Evolutionary conservation across 2,113 vertebrate species (phyloP), one percentile per base, ranked within the genome.

Genomic region (Actenoides hombroni): DNA sequence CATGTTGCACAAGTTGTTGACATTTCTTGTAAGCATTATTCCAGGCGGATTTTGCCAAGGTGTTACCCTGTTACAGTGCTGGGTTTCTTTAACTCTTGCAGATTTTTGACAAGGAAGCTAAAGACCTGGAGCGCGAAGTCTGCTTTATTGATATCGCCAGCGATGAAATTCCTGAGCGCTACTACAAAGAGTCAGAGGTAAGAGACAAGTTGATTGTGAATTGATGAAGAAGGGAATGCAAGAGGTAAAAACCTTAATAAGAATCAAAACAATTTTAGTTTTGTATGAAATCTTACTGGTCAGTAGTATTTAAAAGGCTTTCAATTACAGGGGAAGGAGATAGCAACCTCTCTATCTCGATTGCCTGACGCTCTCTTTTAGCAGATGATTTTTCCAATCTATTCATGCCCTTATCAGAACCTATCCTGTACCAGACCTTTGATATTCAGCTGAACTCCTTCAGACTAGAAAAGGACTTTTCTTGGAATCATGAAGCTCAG

Each of bases 111-210:
- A 98, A 80, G 10, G 99, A 99, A 97, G 98, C 98, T 89, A 99
- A 99, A 98, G 99, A 99, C 33, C 96, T 99, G 92, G 99, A 99
- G 96, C 98, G 99, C 84, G 99, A 99, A 97, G 99, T 99, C 75
- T 99, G 99, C 96, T 99, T 99, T 56, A 97, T 99, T 25, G 99
- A 99, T 94, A 99, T 99, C 10, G 99, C 99, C 94, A 99, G 99
- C 6, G 99, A 99, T 67, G 99, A 99, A 96, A 99, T 99, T 94
- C 99, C 99, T 0, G 99, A 99, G 94, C 99, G 99, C 83, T 99
- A 99, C 97, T 99, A 99, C 96, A 99, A 99, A 96, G 99, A 99
- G 31, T 99, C 99, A 1, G 99, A 99, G 99, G 99, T 99, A 94
- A 95, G 96, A 92, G 79, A 33, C 64, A 85, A 2, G 35, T 48